A percentile compares a stretch with the other conserved stretches of the same genome.
These are phyloP conservation scores for Lasioglossum albipes DNA, from an alignment of 1,140 invertebrate species.

Conservation along the genomic window DNA sequence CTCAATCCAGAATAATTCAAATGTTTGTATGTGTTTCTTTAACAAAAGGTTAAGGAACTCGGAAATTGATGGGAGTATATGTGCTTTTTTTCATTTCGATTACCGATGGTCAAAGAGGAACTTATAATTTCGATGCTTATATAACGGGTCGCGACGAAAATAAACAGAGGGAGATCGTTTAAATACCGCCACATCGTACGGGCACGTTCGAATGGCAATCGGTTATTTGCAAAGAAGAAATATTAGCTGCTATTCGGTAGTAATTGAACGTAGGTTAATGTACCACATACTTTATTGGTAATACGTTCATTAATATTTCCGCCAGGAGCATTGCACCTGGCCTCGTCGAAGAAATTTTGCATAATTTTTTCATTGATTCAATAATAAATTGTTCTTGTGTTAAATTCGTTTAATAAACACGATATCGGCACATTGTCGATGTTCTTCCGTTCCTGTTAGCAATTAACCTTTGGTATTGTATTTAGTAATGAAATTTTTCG, in stretches of 20 bases:
- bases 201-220: constrained; percentile 36
- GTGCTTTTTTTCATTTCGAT: background rate
- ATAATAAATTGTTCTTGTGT: background rate
- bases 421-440: too few relatives aligned
- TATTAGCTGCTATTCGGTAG: constrained; percentile 50
- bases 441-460: background rate
- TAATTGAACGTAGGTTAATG: constrained; percentile 55
- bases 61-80: too few relatives aligned
- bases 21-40: too few relatives aligned
- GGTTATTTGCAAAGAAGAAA: constrained; percentile 59
- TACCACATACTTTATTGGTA: constrained; percentile 50
- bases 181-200: constrained; percentile 19
- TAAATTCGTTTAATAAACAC: background rate
- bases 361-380: background rate
- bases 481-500: background rate
- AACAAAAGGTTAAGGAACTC: too few relatives aligned
- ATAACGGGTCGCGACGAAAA: constrained; percentile 6
- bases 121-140: constrained; percentile 18
- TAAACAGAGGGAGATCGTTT: constrained; percentile 35
- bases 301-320: constrained; percentile 58
- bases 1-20: too few relatives aligned
- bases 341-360: background rate
- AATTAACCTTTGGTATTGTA: background rate
- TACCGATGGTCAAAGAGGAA: background rate
- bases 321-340: constrained; percentile 39